phyloP scores from a whole-genome alignment of 2,888 invertebrate genomes.

The Chromoteleia sp. region DNA sequence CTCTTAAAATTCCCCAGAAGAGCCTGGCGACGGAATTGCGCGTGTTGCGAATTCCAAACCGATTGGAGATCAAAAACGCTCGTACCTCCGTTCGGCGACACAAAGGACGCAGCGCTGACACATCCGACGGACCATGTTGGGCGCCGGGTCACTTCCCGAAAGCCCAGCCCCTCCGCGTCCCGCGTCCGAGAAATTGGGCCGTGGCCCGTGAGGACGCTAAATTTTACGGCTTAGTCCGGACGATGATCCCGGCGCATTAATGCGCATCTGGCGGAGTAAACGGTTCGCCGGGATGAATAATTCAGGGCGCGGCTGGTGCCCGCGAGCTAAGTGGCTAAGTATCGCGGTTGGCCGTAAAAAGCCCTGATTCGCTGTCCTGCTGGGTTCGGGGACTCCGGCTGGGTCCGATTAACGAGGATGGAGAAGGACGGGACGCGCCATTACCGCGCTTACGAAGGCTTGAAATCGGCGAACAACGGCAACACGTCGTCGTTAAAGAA shows the following conservation, averaged over 20 bases:
- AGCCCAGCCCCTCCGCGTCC: background rate
- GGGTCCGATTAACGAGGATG: conserved; percentile 73
- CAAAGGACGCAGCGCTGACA: background rate
- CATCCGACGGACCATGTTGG: conserved; percentile 13
- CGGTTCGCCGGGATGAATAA: conserved; percentile 31
- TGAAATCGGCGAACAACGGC: conserved; percentile 83
- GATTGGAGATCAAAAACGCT: conserved; percentile 14
- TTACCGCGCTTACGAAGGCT: conserved; percentile 83
- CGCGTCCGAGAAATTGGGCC: too few relatives aligned
- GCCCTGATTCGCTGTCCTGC: conserved; percentile 33
- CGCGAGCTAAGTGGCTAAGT: conserved; percentile 26
- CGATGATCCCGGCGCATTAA: conserved; percentile 12
- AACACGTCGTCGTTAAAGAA: conserved; percentile 81
- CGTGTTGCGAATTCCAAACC: conserved; percentile 58
- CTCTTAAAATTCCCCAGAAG: conserved; percentile 70
- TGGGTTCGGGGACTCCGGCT: background rate
- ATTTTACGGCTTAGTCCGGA: too few relatives aligned
- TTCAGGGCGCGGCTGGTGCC: conserved; percentile 38
- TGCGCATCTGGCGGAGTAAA: conserved; percentile 12
- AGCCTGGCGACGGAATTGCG: conserved; percentile 62
- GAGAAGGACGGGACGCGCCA: conserved; percentile 82
- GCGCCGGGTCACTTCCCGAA: background rate
- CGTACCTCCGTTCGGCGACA: background rate
- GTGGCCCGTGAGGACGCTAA: background rate
- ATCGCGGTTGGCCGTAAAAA: conserved; percentile 36